Base-by-base conservation (phyloP, 1,140 invertebrate species). In the Campodea augens region DNA sequence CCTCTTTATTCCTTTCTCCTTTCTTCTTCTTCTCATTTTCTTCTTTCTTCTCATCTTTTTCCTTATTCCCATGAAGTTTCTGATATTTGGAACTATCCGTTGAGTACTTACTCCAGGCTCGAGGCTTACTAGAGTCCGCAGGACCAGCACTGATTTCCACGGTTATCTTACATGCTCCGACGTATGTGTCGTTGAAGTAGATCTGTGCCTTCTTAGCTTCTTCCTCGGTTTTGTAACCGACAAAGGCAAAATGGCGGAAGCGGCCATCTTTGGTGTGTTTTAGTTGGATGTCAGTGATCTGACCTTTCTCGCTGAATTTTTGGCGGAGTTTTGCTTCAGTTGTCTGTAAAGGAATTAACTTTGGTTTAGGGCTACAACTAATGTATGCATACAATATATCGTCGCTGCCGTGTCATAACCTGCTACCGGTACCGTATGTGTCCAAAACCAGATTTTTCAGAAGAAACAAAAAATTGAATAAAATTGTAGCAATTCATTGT, bases 201-300 rank as follows among this genome's bases (percentile, higher is more conserved):
- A 78, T 63, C 29, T 77, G 66, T 3, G 90, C 89, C 24, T 63
- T 64, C 44, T 71, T 47, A 0, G 88, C 89, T 59, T 89, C 75
- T 47, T 81, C 71, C 54, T 81, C 78, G 41, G 65, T 74, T 58
- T 81, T 77, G 59, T 75, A 96, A 13, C 92, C 92, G 53, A 97
- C 65, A 58, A 96, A 96, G 15, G 76, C 84, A 70, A 96, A 96
- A 53, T 80, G 76, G 52, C 91, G 68, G 63, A 96, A 96, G 56
- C 78, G 76, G 10, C 90, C 90, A 67, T 90, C 77, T 53, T 78
- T 75, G 0, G 83, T 90, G 55, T 81, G 92, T 60, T 95, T 96
- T 2, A 96, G 60, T 55, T 89, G 81, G 15, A 92, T 71, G 67
- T 97, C 90, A 1, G 91, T 96, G 5, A 96, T 74, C 44, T 73